Percentiles rank a stretch among this genome's conserved stretches.
Evolutionary conservation across 1,140 invertebrate genomes (phyloP).

Genomic region (Camponotus vicinus): DNA sequence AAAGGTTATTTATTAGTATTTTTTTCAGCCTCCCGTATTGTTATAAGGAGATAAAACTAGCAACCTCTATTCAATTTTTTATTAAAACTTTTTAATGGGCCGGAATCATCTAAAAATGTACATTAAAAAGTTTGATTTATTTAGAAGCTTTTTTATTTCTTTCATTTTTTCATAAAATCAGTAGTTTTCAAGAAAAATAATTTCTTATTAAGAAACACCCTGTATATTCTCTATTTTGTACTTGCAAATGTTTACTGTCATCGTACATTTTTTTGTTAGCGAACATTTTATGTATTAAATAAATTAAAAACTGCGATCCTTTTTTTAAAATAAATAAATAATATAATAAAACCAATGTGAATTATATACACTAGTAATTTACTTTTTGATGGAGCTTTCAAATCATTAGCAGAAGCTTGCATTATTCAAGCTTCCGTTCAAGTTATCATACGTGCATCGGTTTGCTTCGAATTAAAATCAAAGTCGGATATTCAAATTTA

Average conservation of each 20-base stretch:
- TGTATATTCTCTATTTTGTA: background rate
- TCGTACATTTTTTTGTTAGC: background rate
- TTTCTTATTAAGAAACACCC: no score
- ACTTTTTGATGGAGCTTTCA: background rate
- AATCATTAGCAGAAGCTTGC: conserved; percentile 15
- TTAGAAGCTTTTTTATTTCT: no score
- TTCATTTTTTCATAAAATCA: no score
- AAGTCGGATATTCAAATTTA: background rate
- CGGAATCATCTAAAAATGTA: no score
- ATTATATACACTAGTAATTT: background rate
- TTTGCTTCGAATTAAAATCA: background rate
- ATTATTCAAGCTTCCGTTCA: background rate
- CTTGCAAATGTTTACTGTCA: background rate
- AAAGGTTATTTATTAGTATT: no score
- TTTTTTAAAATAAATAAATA: conserved; percentile 1
- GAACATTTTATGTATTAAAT: background rate
- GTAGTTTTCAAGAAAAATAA: no score
- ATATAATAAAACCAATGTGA: background rate
- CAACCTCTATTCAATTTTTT: no score
- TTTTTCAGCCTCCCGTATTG: no score
- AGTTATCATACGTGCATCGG: background rate
- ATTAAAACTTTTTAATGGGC: no score
- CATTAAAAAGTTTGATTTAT: no score
- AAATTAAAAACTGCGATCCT: background rate
- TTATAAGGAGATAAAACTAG: no score